phyloP scores from a whole-genome alignment of 2,888 invertebrate genomes.

The Drymonia ruficornis region DNA sequence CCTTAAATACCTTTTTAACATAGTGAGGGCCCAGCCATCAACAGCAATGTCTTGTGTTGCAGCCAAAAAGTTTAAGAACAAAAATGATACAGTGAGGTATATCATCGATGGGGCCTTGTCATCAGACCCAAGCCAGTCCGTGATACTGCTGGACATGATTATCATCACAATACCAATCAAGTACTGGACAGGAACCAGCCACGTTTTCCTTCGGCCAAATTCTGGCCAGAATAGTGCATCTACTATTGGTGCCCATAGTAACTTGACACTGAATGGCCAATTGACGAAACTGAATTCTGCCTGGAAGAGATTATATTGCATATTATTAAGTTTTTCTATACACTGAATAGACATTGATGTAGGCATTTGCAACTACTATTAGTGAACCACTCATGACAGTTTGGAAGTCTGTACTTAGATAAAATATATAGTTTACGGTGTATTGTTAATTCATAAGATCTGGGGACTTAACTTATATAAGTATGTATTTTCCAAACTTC shows the following conservation, averaged over 20 bases:
- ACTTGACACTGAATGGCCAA: slow-evolving; percentile 97
- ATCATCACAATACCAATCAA: slow-evolving; percentile 96
- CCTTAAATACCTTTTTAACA: slow-evolving; percentile 94
- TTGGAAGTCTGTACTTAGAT: no score
- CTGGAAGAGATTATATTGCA: slow-evolving; percentile 70
- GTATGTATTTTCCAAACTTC: no score
- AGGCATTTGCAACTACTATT: no score
- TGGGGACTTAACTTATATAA: no score
- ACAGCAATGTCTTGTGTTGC: slow-evolving; percentile 99
- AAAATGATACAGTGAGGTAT: slow-evolving; percentile 93
- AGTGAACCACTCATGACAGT: no score
- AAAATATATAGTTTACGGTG: no score
- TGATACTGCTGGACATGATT: slow-evolving; percentile 90
- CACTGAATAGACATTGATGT: no score
- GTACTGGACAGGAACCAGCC: slow-evolving; percentile 98
- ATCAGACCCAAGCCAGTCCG: slow-evolving; percentile 90
- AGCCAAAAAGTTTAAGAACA: slow-evolving; percentile 96
- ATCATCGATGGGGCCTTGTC: slow-evolving; percentile 88
- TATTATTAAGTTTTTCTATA: no score
- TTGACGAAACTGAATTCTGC: slow-evolving; percentile 96
- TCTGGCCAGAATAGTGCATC: slow-evolving; percentile 94
- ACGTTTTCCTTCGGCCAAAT: slow-evolving; percentile 97
- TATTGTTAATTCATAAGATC: no score
- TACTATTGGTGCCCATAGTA: slow-evolving; percentile 99
- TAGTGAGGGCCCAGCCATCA: slow-evolving; percentile 99